phyloP scores from a whole-genome alignment of 2,797 vertebrate genomes.

The Bryconaethiops microstoma region DNA sequence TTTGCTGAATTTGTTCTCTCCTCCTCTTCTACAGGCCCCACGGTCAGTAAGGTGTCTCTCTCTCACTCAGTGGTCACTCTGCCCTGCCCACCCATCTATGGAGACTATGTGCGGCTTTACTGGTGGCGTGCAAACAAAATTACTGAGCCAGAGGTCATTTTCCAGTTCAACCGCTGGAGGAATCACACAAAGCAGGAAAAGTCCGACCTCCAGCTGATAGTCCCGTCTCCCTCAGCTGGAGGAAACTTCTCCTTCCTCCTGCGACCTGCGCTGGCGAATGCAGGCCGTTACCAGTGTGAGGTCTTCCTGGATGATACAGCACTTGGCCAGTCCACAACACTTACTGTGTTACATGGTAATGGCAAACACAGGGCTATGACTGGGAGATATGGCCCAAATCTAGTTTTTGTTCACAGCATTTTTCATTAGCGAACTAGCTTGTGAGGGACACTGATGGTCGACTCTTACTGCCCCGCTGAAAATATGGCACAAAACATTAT shows the following conservation, averaged over 20 bases:
- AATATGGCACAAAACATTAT: too few species aligned
- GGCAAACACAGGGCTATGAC: background rate
- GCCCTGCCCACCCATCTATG: slow-evolving; percentile 61
- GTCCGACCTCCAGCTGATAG: slow-evolving; percentile 57
- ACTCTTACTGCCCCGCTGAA: too few species aligned
- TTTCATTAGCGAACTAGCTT: too few species aligned
- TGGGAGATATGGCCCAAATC: background rate
- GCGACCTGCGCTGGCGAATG: slow-evolving; percentile 62
- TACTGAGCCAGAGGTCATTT: slow-evolving; percentile 42
- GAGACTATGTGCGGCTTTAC: slow-evolving; percentile 72
- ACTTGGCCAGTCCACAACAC: slow-evolving; percentile 60
- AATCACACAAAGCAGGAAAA: background rate
- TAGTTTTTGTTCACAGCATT: background rate
- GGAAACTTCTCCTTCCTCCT: slow-evolving; percentile 74
- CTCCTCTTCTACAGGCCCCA: slow-evolving; percentile 52
- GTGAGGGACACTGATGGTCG: too few species aligned
- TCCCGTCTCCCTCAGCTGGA: slow-evolving; percentile 50
- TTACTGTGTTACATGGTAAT: slow-evolving; percentile 78
- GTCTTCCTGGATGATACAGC: slow-evolving; percentile 66
- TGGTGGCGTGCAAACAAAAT: slow-evolving; percentile 62
- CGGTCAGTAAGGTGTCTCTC: slow-evolving; percentile 54
- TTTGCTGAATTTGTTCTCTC: slow-evolving; percentile 14
- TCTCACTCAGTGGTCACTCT: slow-evolving; percentile 57
- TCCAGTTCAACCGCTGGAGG: slow-evolving; percentile 75
- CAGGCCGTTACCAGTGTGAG: slow-evolving; percentile 73